These are phyloP conservation scores for Muntiacus muntjak DNA, from an alignment of 2,113 vertebrate species.

Conservation along the genomic window DNA sequence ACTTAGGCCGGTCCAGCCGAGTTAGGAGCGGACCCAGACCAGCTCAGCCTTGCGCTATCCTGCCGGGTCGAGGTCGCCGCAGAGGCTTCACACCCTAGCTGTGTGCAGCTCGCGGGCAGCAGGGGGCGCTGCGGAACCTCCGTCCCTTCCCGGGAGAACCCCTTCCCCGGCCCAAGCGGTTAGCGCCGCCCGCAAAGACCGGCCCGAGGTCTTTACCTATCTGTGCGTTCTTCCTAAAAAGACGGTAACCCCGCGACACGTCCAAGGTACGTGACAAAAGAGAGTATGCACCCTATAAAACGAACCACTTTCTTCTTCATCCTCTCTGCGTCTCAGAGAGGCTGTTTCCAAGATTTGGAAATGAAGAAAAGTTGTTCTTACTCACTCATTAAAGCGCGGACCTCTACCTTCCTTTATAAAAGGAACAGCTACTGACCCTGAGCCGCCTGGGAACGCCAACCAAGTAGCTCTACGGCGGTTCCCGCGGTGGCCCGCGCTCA, in stretches of 20 bases:
- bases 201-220: background rate
- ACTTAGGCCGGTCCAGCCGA: background rate
- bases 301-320: background rate
- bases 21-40: background rate
- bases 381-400: background rate
- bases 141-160: background rate
- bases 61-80: background rate
- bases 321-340: background rate
- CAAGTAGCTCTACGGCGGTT: background rate
- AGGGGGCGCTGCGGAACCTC: conserved; percentile 46
- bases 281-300: background rate
- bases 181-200: fast-evolving
- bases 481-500: background rate
- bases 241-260: background rate
- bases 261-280: background rate
- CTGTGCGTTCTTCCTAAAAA: background rate
- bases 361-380: background rate
- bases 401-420: background rate
- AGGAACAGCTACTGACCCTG: background rate
- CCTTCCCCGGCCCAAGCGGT: fast-evolving
- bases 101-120: background rate
- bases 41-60: too few relatives aligned
- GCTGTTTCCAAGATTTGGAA: background rate
- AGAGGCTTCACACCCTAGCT: background rate
- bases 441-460: background rate